These are phyloP conservation scores for Matsumyia berberina DNA, from an alignment of 2,888 invertebrate genomes.

Conservation along the genomic window DNA sequence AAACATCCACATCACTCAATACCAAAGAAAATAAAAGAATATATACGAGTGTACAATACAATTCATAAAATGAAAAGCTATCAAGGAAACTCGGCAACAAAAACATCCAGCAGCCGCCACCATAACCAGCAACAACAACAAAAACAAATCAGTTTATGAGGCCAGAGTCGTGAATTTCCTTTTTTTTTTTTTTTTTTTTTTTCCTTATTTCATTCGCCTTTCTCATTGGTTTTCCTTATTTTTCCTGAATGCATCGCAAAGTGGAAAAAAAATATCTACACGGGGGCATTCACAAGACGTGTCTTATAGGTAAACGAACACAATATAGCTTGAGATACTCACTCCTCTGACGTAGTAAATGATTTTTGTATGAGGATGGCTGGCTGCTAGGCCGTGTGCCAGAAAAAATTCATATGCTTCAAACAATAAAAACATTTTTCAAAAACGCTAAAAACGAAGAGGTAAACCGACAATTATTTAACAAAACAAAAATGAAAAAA, in stretches of 20 bases:
- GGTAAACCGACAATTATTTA: constrained; percentile 18
- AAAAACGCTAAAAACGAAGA: constrained; percentile 26
- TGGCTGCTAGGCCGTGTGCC: constrained; percentile 58
- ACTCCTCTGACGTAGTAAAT: constrained; percentile 54
- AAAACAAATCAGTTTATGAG: constrained; percentile 70
- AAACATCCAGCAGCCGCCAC: constrained; percentile 57
- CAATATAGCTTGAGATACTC: constrained; percentile 29
- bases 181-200: constrained; percentile 32
- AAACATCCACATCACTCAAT: constrained; percentile 74
- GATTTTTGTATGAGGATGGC: constrained; percentile 31
- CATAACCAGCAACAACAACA: constrained; percentile 50
- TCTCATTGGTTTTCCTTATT: constrained; percentile 55
- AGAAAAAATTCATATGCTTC: constrained; percentile 60
- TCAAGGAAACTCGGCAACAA: constrained; percentile 68
- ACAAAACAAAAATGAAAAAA: constrained; percentile 35
- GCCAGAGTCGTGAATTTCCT: constrained; percentile 71
- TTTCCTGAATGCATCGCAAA: constrained; percentile 47
- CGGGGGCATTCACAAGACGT: constrained; percentile 51
- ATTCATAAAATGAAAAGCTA: constrained; percentile 73
- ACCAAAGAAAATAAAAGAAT: constrained; percentile 26
- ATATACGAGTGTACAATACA: constrained; percentile 65
- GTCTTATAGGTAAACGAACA: constrained; percentile 59
- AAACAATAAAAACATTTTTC: constrained; percentile 45
- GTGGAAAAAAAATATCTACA: constrained; percentile 12
- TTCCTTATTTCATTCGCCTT: constrained; percentile 28